Evolutionary conservation across 2,888 invertebrate genomes (phyloP).

Genomic region (Teinopalpus imperialis): DNA sequence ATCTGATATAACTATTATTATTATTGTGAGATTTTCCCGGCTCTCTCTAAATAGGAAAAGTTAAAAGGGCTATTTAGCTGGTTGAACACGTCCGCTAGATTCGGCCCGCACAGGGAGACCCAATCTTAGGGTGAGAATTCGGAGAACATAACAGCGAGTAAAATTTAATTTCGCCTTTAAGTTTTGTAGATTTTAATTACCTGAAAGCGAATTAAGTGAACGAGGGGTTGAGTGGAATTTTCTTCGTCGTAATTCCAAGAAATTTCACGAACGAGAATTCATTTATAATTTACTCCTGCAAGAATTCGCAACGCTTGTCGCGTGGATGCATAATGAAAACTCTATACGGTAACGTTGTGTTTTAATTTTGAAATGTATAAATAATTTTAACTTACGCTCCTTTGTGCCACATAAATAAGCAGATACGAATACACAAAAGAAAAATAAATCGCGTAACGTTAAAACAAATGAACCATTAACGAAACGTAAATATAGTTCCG

Average conservation of each 20-base stretch:
- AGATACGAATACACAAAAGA: slow-evolving; percentile 23
- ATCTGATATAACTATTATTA: slow-evolving; percentile 61
- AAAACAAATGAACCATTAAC: slow-evolving; percentile 24
- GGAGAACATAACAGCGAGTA: slow-evolving; percentile 42
- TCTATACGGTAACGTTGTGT: slow-evolving; percentile 10
- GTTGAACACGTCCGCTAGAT: slow-evolving; percentile 64
- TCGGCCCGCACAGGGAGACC: slow-evolving; percentile 34
- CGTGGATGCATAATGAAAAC: slow-evolving; percentile 24
- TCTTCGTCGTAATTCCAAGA: slow-evolving; percentile 24
- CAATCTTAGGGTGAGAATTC: slow-evolving; percentile 6
- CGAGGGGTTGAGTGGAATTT: slow-evolving; percentile 36
- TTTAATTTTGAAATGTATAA: slow-evolving; percentile 22
- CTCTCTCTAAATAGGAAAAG: slow-evolving; percentile 79
- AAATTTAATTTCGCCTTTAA: slow-evolving; percentile 77
- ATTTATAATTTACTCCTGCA: slow-evolving; percentile 28
- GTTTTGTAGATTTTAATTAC: slow-evolving; percentile 82
- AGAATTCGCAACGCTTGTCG: slow-evolving; percentile 23
- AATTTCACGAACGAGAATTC: slow-evolving; percentile 12
- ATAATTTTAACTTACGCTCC: slow-evolving; percentile 13
- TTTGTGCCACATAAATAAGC: slow-evolving; percentile 20
- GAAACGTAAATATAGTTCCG: slow-evolving; percentile 21
- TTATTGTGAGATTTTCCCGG: slow-evolving; percentile 72
- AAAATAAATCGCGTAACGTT: slow-evolving; percentile 16
- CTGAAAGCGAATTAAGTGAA: slow-evolving; percentile 77
- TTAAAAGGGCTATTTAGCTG: slow-evolving; percentile 78